Percentiles rank a stretch among this genome's conserved stretches.
phyloP scores from a whole-genome alignment of 2,888 invertebrate species.

The Scaptomyza flava region DNA sequence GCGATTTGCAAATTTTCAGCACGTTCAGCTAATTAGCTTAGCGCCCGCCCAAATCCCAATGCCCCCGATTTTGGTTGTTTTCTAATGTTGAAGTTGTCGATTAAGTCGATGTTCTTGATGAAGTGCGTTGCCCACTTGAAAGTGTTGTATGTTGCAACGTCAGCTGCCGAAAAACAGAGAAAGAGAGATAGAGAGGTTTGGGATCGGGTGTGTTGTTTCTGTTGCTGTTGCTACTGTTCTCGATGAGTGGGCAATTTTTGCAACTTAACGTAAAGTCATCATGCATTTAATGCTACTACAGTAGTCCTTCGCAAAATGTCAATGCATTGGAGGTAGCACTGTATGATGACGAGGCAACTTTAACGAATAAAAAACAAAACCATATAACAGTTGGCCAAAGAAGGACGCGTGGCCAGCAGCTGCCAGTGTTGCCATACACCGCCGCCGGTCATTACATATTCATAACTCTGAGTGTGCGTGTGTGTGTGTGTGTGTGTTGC shows the following conservation, averaged over 20 bases:
- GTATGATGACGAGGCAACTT: constrained; percentile 49
- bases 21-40: constrained; percentile 51
- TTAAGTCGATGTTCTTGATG: constrained; percentile 3
- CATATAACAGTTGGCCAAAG: constrained; percentile 66
- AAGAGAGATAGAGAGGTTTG: too few species aligned
- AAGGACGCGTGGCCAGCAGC: constrained; percentile 50
- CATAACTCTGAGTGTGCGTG: constrained; percentile 1
- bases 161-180: constrained; percentile 28
- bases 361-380: constrained; percentile 21
- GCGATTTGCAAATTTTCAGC: constrained; percentile 52
- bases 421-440: constrained; percentile 32
- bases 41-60: constrained; percentile 11
- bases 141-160: constrained; percentile 17
- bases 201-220: constrained; percentile 10
- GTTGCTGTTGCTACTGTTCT: constrained; percentile 9
- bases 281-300: not conserved
- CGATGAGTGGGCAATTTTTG: constrained; percentile 68
- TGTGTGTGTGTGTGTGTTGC: constrained; percentile 15
- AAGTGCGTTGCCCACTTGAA: constrained; percentile 17
- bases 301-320: not conserved
- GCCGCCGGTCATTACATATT: constrained; percentile 30
- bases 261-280: constrained; percentile 22
- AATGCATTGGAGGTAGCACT: not conserved
- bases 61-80: not conserved
- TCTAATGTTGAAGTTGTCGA: constrained; percentile 3